These are phyloP conservation scores for Datnioides undecimradiatus DNA, from an alignment of 2,113 vertebrate species.

Conservation along the genomic window DNA sequence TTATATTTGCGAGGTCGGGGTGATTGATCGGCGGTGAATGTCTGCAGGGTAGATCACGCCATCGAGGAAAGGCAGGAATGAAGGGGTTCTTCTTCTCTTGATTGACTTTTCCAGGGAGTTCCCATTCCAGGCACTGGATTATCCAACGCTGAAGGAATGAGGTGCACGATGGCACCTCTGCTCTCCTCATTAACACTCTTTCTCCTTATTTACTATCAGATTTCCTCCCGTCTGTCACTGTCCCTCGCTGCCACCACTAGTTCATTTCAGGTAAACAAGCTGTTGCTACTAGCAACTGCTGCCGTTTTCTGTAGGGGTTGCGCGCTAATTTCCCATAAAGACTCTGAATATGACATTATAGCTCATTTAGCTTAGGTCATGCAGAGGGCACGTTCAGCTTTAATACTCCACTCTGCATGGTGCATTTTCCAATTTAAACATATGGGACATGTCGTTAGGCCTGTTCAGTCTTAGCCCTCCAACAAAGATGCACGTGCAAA, in stretches of 20 bases:
- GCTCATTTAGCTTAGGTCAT: too few species aligned
- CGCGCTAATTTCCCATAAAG: too few species aligned
- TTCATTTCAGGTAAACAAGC: background rate
- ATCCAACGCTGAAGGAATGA: slow-evolving; percentile 45
- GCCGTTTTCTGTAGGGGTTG: too few species aligned
- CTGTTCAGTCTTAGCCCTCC: too few species aligned
- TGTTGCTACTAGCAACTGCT: background rate
- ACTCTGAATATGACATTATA: too few species aligned
- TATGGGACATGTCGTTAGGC: too few species aligned
- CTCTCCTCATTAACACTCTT: background rate
- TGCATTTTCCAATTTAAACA: too few species aligned
- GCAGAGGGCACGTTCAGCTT: too few species aligned
- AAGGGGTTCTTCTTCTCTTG: slow-evolving; percentile 41
- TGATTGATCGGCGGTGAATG: slow-evolving; percentile 67
- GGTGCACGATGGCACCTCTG: slow-evolving; percentile 14
- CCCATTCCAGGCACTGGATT: slow-evolving; percentile 17
- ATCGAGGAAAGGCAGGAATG: slow-evolving; percentile 30
- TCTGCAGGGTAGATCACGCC: slow-evolving; percentile 57
- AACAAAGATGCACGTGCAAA: too few species aligned
- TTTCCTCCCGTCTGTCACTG: background rate
- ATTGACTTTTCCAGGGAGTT: slow-evolving; percentile 53
- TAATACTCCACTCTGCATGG: too few species aligned
- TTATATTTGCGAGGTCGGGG: slow-evolving; percentile 56
- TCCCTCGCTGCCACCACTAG: background rate
- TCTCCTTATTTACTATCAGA: background rate